Percentiles rank a stretch among this genome's conserved stretches.
Evolutionary conservation across 64 coral and sea anemone species (phyloP).

Genomic region (Cladopsammia gracilis): DNA sequence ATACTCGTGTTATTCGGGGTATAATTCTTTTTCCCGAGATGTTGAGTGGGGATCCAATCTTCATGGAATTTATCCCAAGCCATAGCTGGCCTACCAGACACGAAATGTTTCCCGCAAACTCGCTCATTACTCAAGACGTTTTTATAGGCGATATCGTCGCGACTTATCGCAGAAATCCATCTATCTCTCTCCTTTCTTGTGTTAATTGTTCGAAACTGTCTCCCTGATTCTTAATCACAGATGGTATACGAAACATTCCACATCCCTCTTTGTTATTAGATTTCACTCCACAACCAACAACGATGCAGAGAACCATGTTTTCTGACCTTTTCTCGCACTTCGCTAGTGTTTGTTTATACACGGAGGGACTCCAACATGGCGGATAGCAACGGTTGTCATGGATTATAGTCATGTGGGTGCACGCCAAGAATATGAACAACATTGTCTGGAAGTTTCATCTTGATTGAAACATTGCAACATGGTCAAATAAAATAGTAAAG

Average conservation of each 20-base stretch:
- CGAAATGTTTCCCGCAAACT: slow-evolving; percentile 46
- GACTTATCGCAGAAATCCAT: too few species aligned
- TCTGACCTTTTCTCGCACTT: slow-evolving; percentile 13
- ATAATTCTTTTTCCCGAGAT: slow-evolving; percentile 34
- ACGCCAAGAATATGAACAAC: slow-evolving; percentile 24
- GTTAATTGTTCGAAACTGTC: slow-evolving; percentile 20
- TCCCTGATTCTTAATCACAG: slow-evolving; percentile 25
- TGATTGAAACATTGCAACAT: too few species aligned
- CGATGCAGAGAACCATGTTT: slow-evolving; percentile 52
- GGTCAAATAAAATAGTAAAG: too few species aligned
- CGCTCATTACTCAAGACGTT: slow-evolving; percentile 3
- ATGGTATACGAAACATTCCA: slow-evolving; percentile 30
- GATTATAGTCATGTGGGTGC: slow-evolving; percentile 55
- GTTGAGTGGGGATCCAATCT: slow-evolving; percentile 3
- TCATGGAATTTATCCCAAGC: slow-evolving; percentile 15
- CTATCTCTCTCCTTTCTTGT: slow-evolving; percentile 6
- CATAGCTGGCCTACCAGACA: slow-evolving; percentile 9
- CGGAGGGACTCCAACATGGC: slow-evolving; percentile 50
- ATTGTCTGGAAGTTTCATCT: too few species aligned
- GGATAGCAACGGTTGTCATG: slow-evolving; percentile 48
- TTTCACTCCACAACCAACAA: slow-evolving; percentile 49
- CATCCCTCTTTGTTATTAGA: slow-evolving; percentile 16
- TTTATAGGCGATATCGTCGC: slow-evolving; percentile 10
- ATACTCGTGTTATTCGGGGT: neutral
- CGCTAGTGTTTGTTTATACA: slow-evolving; percentile 40